phyloP scores from a whole-genome alignment of 2,113 vertebrate genomes.

The Pelodiscus sinensis region DNA sequence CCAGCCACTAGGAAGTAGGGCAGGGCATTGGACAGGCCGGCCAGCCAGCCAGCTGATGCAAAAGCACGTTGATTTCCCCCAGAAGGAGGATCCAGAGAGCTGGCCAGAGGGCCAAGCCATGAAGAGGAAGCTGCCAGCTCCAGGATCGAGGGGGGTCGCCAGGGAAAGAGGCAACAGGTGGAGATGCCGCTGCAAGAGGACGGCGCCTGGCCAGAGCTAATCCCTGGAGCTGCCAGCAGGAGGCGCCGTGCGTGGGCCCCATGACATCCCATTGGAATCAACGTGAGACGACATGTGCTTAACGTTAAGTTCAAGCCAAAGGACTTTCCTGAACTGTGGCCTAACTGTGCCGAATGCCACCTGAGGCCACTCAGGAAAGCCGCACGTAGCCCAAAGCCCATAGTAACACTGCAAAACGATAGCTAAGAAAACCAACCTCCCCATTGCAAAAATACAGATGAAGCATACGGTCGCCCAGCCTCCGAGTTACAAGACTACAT shows the following conservation, averaged over 20 bases:
- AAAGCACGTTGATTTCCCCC: background rate
- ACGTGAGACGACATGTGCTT: background rate
- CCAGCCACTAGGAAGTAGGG: background rate
- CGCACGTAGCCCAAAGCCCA: background rate
- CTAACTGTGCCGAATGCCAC: background rate
- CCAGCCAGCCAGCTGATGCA: background rate
- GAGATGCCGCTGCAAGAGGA: background rate
- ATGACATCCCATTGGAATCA: background rate
- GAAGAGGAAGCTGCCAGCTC: background rate
- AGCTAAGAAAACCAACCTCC: background rate
- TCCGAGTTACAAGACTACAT: background rate
- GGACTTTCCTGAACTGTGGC: background rate
- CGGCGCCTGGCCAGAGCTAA: background rate
- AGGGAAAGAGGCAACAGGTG: background rate
- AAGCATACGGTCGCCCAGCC: background rate
- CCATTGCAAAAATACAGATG: background rate
- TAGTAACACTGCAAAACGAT: background rate
- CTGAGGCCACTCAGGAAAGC: background rate
- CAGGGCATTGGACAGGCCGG: background rate
- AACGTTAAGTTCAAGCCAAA: background rate
- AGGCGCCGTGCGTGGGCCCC: too few species aligned
- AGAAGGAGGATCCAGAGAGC: background rate
- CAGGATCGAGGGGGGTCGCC: background rate
- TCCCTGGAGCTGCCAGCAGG: background rate
- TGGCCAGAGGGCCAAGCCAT: too few species aligned